Conservation (phyloP, 2,888 invertebrate species). For the Perizoma affinitatum region DNA sequence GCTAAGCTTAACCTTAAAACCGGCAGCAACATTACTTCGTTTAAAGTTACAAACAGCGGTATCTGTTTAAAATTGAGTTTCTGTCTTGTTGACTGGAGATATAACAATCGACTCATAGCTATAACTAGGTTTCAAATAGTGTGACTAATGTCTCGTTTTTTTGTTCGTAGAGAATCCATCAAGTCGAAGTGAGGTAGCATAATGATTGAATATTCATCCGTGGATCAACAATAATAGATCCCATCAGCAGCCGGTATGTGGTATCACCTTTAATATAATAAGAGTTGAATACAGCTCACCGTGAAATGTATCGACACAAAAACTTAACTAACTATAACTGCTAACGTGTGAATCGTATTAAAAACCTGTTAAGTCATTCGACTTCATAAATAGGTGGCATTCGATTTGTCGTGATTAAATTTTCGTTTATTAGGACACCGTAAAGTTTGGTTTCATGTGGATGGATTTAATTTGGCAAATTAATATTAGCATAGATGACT, state of each 20-base stretch:
- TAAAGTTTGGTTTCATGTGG: conserved; percentile 69
- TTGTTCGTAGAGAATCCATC: conserved; percentile 59
- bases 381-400: conserved; percentile 83
- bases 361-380: conserved; percentile 83
- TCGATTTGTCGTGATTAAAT: conserved; percentile 84
- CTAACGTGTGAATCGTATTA: conserved; percentile 84
- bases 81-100: conserved; percentile 29
- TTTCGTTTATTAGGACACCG: conserved; percentile 79
- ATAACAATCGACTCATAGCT: conserved; percentile 47
- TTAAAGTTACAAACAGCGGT: conserved; percentile 37
- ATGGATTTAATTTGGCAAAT: conserved; percentile 76
- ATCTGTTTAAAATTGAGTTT: conserved; percentile 26
- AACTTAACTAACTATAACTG: conserved; percentile 83
- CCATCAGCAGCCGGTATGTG: conserved; percentile 81
- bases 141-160: conserved; percentile 61
- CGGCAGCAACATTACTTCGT: conserved; percentile 32
- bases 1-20: conserved; percentile 6
- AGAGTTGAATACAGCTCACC: conserved; percentile 81
- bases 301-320: conserved; percentile 83
- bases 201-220: conserved; percentile 82
- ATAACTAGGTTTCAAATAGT: conserved; percentile 53
- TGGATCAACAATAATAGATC: conserved; percentile 82
- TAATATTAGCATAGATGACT: conserved; percentile 54
- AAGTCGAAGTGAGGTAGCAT: conserved; percentile 68
- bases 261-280: conserved; percentile 82